Evolutionary conservation across 2,888 invertebrate genomes (phyloP).

Genomic region (Epiblema foenella): DNA sequence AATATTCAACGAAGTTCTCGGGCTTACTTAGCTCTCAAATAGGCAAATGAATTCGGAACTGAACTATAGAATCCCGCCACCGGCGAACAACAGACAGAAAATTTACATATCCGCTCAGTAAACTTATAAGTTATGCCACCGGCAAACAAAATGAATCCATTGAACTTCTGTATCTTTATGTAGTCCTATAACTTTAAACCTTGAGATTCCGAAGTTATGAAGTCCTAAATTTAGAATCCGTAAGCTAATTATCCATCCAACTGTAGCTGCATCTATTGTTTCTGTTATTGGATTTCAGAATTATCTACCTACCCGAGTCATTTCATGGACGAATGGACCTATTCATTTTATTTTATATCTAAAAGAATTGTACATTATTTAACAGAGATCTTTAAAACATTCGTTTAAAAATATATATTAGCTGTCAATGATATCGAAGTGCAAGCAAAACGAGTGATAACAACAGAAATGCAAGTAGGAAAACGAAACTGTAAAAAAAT

Average conservation of each 20-base stretch:
- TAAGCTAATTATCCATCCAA: constrained; percentile 1
- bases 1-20: constrained; percentile 19
- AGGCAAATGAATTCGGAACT: constrained; percentile 41
- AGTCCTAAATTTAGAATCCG: background rate
- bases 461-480: no score
- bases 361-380: background rate
- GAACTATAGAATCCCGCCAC: constrained; percentile 30
- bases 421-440: no score
- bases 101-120: constrained; percentile 43
- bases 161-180: constrained; percentile 23
- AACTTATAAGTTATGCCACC: constrained; percentile 42
- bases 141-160: constrained; percentile 36
- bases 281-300: constrained; percentile 13
- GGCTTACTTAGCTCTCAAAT: constrained; percentile 38
- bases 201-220: constrained; percentile 1
- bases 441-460: no score
- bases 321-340: constrained; percentile 21
- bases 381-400: no score
- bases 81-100: constrained; percentile 39
- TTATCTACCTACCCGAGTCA: constrained; percentile 7
- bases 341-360: constrained; percentile 14
- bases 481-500: no score
- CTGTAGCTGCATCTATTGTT: constrained; percentile 24
- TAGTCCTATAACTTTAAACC: constrained; percentile 5
- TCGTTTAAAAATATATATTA: no score